Base-by-base conservation (phyloP, 1,140 invertebrate species). In the Pogonognathellus flavescens region DNA sequence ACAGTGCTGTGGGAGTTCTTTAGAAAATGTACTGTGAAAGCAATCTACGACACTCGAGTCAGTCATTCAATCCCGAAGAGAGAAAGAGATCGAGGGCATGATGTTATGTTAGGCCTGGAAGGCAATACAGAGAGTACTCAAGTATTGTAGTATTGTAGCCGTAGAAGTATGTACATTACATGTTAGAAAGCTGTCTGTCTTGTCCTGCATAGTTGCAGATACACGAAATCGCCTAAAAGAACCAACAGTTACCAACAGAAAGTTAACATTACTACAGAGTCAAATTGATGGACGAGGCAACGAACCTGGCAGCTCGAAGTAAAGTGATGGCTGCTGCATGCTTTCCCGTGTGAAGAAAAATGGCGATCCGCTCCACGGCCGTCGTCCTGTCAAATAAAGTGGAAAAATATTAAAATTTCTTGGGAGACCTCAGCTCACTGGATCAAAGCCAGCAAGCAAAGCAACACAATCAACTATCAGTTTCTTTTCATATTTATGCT, bases 281-380 rank as follows among this genome's bases (percentile, higher is more conserved):
- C 70, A 76, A 76, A 76, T 76, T 76, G 70, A 76, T 76, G 70
- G 70, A 76, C 70, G 70, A 76, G 70, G 70, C 70, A 76, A 76
- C 76, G 52, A 81, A 97, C 95, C 96, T 95, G 57, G 96, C 94
- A 72, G 96, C 94, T 88, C 96, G 93, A 83, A 98, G 92, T 59
- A 98, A 92, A 52, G 94, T 94, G 53, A 98, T 91, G 14, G 96
- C 95, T 89, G 95, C 92, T 89, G 94, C 94, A 86, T 94, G 92
- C 86, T 95, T 93, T 52, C 93, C 93, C 22, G 93, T 91, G 41
- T 94, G 93, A 88, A 99, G 90, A 41, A 94, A 91, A 88, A 93
- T 93, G 89, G 98, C 96, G 87, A 98, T 95, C 88, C 93, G 94
- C 90, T 95, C 94, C 94, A 98, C 96, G 11, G 96, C 96, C 89